phyloP scores from a whole-genome alignment of 2,797 vertebrate species.

The Myotis findleyi region DNA sequence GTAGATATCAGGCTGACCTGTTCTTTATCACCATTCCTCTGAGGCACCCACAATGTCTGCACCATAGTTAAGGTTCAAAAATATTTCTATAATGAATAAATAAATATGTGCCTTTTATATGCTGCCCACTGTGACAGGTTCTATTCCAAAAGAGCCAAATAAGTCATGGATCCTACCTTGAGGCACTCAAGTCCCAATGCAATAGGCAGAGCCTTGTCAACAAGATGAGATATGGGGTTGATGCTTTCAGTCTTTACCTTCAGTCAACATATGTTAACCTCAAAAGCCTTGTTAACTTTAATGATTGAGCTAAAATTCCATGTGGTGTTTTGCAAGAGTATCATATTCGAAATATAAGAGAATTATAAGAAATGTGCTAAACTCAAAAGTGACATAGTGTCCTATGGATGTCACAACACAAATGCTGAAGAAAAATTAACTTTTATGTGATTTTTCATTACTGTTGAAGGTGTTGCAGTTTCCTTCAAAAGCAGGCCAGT shows the following conservation, averaged over 20 bases:
- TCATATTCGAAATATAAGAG: not conserved
- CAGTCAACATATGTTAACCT: not conserved
- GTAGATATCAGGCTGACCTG: not conserved
- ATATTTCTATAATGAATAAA: slow-evolving; percentile 20
- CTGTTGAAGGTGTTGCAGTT: not conserved
- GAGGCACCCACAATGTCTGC: not conserved
- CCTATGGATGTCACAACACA: not conserved
- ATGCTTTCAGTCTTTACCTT: not conserved
- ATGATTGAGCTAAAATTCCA: slow-evolving; percentile 15
- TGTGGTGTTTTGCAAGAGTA: not conserved
- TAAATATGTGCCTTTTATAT: not conserved
- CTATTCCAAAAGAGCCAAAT: not conserved
- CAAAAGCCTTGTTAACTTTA: not conserved
- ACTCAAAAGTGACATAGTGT: not conserved
- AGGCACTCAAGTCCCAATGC: not conserved
- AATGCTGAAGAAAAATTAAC: not conserved
- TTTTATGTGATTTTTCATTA: not conserved
- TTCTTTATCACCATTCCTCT: not conserved
- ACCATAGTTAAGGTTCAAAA: not conserved
- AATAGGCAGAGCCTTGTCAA: not conserved
- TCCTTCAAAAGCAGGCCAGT: not conserved
- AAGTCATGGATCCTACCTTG: not conserved
- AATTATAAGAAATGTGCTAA: not conserved
- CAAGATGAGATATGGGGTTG: not conserved
- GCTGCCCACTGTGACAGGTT: not conserved